phyloP scores from a whole-genome alignment of 2,797 vertebrate genomes.

The Darevskia nairensis region DNA sequence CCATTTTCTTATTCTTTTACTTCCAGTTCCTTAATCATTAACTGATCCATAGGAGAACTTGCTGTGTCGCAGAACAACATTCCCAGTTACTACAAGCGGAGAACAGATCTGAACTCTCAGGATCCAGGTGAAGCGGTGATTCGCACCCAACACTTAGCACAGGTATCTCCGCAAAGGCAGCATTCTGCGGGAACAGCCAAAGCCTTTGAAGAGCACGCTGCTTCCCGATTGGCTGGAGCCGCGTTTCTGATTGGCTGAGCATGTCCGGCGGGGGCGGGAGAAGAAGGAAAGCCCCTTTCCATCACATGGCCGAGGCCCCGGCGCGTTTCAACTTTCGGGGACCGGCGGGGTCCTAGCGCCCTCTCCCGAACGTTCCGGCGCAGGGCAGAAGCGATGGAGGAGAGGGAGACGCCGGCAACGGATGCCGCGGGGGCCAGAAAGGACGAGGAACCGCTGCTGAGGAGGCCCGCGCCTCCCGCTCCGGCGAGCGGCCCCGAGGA shows the following conservation, averaged over 20 bases:
- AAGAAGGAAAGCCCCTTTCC: no score
- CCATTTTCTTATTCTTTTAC: no score
- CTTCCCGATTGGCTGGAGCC: not conserved
- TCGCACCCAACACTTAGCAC: not conserved
- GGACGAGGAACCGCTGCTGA: not conserved
- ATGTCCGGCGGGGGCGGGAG: no score
- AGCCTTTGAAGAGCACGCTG: no score
- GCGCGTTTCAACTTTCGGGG: not conserved
- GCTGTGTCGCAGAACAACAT: no score
- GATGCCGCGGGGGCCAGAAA: rapidly evolving
- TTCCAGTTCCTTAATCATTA: no score
- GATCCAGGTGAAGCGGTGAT: no score
- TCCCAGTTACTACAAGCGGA: not conserved
- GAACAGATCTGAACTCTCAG: not conserved
- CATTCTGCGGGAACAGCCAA: not conserved
- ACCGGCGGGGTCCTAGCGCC: slow-evolving; percentile 9
- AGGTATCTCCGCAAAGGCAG: not conserved
- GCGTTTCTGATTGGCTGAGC: not conserved
- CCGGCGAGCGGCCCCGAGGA: slow-evolving; percentile 12
- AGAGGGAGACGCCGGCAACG: not conserved
- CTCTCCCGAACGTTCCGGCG: not conserved
- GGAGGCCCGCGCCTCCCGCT: rapidly evolving
- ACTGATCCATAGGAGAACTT: no score
- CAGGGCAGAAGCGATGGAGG: not conserved
- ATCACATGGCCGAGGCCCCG: not conserved